Evolutionary conservation across 2,888 invertebrate species (phyloP), one percentile per base, ranked within the genome.

Genomic region (Zaprionus obscuricornis): DNA sequence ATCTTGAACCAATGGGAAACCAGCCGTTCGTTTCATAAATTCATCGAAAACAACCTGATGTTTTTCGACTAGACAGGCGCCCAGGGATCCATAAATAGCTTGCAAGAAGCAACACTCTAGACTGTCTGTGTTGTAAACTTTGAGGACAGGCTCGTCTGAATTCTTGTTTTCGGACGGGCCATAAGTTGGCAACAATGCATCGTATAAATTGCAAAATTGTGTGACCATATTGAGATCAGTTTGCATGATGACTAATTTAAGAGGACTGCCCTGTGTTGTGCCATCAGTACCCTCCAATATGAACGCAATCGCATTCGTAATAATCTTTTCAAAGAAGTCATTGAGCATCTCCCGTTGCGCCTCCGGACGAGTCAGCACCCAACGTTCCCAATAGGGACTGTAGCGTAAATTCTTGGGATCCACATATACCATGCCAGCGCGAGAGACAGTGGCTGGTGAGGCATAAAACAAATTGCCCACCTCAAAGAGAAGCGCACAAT

Each of bases 381-480:
- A 98, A 78, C 95, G 93, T 54, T 95, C 92, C 96, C 97, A 97
- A 90, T 93, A 97, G 0, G 97, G 97, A 55, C 93, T 92, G 84
- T 94, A 96, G 0, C 97, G 96, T 62, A 98, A 91, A 90, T 96
- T 96, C 90, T 97, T 97, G 0, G 97, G 97, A 86, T 97, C 97
- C 0, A 98, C 96, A 83, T 94, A 98, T 6, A 98, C 97, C 97
- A 98, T 97, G 22, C 97, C 97, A 5, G 97, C 97, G 49, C 97
- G 92, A 0, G 97, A 97, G 2, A 98, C 96, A 0, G 97, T 97
- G 0, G 97, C 97, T 0, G 98, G 98, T 0, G 97, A 97, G 0
- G 97, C 97, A 82, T 95, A 97, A 89, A 94, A 94, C 63, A 98
- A 91, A 90, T 97, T 95, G 1, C 96, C 97, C 17, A 97, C 94